These are phyloP conservation scores for Leptoteleia sp. DNA, from an alignment of 1,140 invertebrate genomes.

Conservation along the genomic window DNA sequence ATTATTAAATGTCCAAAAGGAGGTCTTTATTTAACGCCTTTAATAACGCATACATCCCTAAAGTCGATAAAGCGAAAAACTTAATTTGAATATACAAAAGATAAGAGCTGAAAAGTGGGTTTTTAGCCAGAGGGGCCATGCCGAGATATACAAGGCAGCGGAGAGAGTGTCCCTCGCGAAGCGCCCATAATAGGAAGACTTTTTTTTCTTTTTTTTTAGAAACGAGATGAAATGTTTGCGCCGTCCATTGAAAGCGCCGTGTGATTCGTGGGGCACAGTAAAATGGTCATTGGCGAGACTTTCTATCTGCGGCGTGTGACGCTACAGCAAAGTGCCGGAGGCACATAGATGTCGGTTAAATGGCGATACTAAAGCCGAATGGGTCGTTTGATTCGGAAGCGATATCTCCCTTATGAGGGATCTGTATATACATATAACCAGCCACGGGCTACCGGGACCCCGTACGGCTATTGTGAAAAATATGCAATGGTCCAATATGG, in stretches of 20 bases:
- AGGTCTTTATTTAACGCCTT: constrained; percentile 4
- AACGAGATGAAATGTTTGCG: constrained; percentile 42
- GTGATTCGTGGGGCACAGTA: constrained; percentile 61
- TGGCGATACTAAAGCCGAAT: constrained; percentile 79
- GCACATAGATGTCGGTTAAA: constrained; percentile 78
- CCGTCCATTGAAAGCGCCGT: constrained; percentile 48
- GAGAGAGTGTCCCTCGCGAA: constrained; percentile 23
- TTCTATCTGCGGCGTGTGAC: constrained; percentile 71
- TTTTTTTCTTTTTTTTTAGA: too few relatives aligned
- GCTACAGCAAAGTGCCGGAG: constrained; percentile 70
- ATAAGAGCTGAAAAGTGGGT: constrained; percentile 45
- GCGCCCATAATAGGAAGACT: constrained; percentile 50
- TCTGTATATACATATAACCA: constrained; percentile 72
- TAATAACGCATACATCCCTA: neutral
- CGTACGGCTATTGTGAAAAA: constrained; percentile 74
- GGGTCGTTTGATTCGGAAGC: constrained; percentile 80
- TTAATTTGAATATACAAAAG: constrained; percentile 30
- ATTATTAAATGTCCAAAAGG: too few relatives aligned
- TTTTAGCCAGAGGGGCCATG: constrained; percentile 34
- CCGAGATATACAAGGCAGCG: constrained; percentile 23
- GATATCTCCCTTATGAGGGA: constrained; percentile 80
- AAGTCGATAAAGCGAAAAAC: constrained; percentile 23
- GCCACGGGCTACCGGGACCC: constrained; percentile 68
- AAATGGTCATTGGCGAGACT: constrained; percentile 73
- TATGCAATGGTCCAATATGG: constrained; percentile 75